Evolutionary conservation across 2,888 invertebrate genomes (phyloP).

Genomic region (Sarcophaga variegata): DNA sequence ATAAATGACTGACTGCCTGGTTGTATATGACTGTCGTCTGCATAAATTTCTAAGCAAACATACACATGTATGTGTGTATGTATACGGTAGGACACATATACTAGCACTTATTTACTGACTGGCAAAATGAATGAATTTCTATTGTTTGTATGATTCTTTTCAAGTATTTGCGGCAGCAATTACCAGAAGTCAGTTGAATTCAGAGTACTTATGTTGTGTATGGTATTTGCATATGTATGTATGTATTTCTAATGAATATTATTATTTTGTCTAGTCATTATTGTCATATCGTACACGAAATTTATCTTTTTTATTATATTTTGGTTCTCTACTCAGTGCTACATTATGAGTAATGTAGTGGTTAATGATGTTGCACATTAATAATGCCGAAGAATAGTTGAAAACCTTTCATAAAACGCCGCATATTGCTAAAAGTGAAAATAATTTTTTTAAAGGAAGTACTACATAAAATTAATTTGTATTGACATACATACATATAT

Average conservation of each 20-base stretch:
- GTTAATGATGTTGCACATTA: constrained; percentile 58
- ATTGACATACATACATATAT: too few species aligned
- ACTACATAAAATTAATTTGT: neutral
- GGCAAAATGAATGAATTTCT: constrained; percentile 25
- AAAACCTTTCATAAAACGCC: constrained; percentile 38
- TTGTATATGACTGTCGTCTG: constrained; percentile 13
- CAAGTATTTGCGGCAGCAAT: constrained; percentile 21
- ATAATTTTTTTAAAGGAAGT: neutral
- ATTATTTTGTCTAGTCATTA: constrained; percentile 53
- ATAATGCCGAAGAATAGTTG: constrained; percentile 20
- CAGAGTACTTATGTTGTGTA: neutral
- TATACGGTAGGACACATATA: neutral
- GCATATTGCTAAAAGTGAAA: constrained; percentile 3
- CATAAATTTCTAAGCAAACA: neutral
- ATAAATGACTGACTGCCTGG: constrained; percentile 46
- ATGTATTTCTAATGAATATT: constrained; percentile 8
- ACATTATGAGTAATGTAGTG: constrained; percentile 44
- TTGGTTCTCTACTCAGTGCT: constrained; percentile 1
- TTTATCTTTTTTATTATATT: neutral
- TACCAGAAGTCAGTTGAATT: constrained; percentile 38
- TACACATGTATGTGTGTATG: neutral
- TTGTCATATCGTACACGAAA: constrained; percentile 37
- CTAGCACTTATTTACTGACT: neutral
- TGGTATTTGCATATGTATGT: constrained; percentile 9
- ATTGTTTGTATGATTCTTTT: constrained; percentile 31